Percentiles rank a stretch among this genome's conserved stretches.
These are phyloP conservation scores for Bucco capensis DNA, from an alignment of 2,113 vertebrate species.

Conservation along the genomic window DNA sequence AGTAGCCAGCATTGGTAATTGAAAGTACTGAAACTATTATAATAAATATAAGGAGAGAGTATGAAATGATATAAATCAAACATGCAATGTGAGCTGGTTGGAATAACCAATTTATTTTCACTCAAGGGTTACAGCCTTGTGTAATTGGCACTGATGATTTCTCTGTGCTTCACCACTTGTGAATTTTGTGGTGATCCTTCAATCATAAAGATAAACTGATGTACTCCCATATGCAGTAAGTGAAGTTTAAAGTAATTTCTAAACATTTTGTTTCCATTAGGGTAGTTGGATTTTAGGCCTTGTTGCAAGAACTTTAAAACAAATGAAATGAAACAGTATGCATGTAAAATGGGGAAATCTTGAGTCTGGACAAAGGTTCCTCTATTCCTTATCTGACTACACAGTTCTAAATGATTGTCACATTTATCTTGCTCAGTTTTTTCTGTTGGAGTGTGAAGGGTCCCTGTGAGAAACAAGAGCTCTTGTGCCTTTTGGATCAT, in stretches of 20 bases:
- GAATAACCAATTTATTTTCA: slow-evolving; percentile 56
- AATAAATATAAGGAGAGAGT: slow-evolving; percentile 2
- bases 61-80: slow-evolving; percentile 23
- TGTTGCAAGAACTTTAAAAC: background rate
- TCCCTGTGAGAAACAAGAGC: background rate
- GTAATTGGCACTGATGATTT: slow-evolving; percentile 31
- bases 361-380: background rate
- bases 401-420: background rate
- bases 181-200: slow-evolving; percentile 32
- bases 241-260: background rate
- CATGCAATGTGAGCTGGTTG: background rate
- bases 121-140: background rate
- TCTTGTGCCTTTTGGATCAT: background rate
- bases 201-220: slow-evolving; percentile 23
- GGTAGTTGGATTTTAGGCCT: background rate
- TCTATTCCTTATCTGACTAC: background rate
- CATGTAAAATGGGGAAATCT: background rate
- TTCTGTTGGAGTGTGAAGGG: background rate
- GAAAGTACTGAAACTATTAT: slow-evolving; percentile 23
- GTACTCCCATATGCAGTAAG: background rate
- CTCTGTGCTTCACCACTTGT: slow-evolving; percentile 3
- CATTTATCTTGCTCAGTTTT: background rate
- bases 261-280: background rate
- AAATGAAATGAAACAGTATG: background rate
- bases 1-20: slow-evolving; percentile 7